Evolutionary conservation across 1,140 invertebrate genomes (phyloP).

Genomic region (Scaptomyza hsui): DNA sequence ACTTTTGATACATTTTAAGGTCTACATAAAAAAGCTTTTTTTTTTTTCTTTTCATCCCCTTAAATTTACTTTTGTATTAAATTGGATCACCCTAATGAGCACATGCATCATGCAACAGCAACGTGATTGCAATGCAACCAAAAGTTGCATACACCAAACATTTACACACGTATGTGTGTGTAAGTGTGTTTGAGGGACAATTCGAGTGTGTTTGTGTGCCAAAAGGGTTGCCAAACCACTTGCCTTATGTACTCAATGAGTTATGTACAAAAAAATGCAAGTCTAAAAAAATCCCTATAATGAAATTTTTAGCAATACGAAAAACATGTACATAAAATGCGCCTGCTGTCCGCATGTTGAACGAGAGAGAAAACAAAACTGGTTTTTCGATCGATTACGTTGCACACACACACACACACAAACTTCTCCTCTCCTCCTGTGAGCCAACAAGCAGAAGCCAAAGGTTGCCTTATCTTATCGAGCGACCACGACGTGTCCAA

Average conservation of each 20-base stretch:
- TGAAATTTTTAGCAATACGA: slow-evolving; percentile 51
- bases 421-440: background rate
- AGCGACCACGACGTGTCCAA: slow-evolving; percentile 32
- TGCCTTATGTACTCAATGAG: slow-evolving; percentile 37
- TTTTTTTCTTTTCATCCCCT: too few species aligned
- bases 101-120: slow-evolving; percentile 70
- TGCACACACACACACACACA: slow-evolving; percentile 11
- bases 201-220: slow-evolving; percentile 73
- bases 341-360: slow-evolving; percentile 25
- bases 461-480: slow-evolving; percentile 73
- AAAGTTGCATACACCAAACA: slow-evolving; percentile 41
- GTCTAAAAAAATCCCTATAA: slow-evolving; percentile 60
- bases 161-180: slow-evolving; percentile 19
- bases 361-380: slow-evolving; percentile 32
- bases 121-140: slow-evolving; percentile 63
- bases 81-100: slow-evolving; percentile 47
- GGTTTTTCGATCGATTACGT: slow-evolving; percentile 72
- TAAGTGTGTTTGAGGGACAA: slow-evolving; percentile 34
- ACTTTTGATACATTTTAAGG: too few species aligned
- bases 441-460: slow-evolving; percentile 42
- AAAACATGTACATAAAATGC: slow-evolving; percentile 21
- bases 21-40: too few species aligned
- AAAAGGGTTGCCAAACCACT: slow-evolving; percentile 80
- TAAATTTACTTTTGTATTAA: background rate
- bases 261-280: slow-evolving; percentile 14